These are phyloP conservation scores for Galeruca laticollis DNA, from an alignment of 2,888 invertebrate species.

Conservation along the genomic window DNA sequence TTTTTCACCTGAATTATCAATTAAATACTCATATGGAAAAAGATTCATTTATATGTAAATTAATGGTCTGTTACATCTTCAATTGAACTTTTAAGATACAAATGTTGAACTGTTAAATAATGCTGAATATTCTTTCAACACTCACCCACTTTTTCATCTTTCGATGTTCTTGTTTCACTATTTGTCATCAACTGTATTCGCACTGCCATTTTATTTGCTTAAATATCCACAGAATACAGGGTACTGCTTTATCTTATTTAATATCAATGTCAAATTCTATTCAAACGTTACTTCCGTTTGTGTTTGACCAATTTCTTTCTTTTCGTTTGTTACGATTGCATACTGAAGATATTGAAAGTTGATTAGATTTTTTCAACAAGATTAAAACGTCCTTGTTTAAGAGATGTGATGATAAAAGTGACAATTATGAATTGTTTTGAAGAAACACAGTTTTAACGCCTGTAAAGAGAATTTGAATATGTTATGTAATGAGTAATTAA, in stretches of 20 bases:
- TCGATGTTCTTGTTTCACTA: constrained; percentile 7
- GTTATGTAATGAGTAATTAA: background rate
- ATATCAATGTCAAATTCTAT: constrained; percentile 33
- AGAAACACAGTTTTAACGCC: background rate
- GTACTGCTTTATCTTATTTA: background rate
- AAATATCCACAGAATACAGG: constrained; percentile 18
- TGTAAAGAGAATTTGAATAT: background rate
- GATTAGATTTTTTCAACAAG: constrained; percentile 12
- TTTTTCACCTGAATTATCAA: background rate
- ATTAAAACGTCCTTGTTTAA: background rate
- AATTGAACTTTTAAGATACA: too few relatives aligned
- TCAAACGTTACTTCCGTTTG: constrained; percentile 25
- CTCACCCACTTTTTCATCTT: constrained; percentile 13
- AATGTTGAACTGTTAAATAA: background rate
- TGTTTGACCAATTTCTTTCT: constrained; percentile 1
- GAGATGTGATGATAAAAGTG: background rate
- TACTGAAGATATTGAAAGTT: constrained; percentile 1
- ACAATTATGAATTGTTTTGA: background rate
- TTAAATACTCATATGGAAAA: background rate
- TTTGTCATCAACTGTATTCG: constrained; percentile 14
- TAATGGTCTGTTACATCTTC: background rate
- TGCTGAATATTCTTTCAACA: background rate
- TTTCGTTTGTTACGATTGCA: background rate
- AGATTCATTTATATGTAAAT: background rate
- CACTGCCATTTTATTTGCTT: constrained; percentile 8